Evolutionary conservation across 2,888 invertebrate genomes (phyloP), one percentile per base, ranked within the genome.

Genomic region (Cyclophora punctaria): DNA sequence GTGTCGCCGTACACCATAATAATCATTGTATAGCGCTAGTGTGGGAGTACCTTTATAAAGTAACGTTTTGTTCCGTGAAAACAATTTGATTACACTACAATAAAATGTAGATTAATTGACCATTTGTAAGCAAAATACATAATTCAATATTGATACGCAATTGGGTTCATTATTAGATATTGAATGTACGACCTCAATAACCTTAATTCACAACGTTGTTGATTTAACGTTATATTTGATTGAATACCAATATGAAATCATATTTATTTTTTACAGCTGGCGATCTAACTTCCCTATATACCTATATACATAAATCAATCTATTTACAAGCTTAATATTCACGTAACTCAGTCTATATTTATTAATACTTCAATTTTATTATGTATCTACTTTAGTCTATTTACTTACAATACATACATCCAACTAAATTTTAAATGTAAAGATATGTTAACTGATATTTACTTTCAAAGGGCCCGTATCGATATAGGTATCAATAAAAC

Each of bases 271-370:
- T 44, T 44, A 44, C 44, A 20, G 44, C 20, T 34, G 4, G 34
- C 44, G 4, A 7, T 5, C 3, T 34, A 44, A 20, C 3, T 44
- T 44, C 20, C 5, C 2, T 44, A 44, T 44, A 43, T 6, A 35
- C 7, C 20, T 20, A 20, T 35, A 40, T 20, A 7, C 35, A 53
- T 59, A 62, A 61, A 53, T 49, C 57, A 59, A 65, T 58, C 61
- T 78, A 75, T 78, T 55, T 77, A 82, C 76, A 81, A 66, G 71
- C 71, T 68, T 72, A 74, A 65, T 57, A 52, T 64, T 69, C 58
- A 69, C 65, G 59, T 57, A 76, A 71, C 74, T 83, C 83, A 83
- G 83, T 83, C 83, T 83, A 82, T 82, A 66, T 66, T 78, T 73
- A 76, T 72, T 75, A 79, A 78, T 78, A 80, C 76, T 78, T 67